A percentile compares a stretch with the other conserved stretches of the same genome.
Evolutionary conservation across 1,140 invertebrate genomes (phyloP).

Genomic region (Tyrophagus putrescentiae): DNA sequence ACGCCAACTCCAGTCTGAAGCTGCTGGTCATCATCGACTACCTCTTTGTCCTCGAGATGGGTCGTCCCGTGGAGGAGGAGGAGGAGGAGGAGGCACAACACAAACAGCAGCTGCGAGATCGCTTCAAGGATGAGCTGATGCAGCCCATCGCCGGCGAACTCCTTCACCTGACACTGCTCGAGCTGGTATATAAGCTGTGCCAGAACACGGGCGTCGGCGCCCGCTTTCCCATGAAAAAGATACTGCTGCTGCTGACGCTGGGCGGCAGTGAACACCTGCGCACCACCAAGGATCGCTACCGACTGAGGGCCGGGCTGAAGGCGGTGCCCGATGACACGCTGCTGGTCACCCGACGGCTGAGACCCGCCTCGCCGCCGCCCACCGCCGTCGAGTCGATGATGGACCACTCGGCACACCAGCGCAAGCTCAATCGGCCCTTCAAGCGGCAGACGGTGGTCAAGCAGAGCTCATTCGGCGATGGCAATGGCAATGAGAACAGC

Average conservation of each 20-base stretch:
- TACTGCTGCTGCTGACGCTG: constrained; percentile 64
- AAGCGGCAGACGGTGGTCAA: constrained; percentile 38
- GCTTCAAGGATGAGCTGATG: constrained; percentile 23
- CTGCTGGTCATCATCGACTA: constrained; percentile 83
- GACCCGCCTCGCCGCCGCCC: constrained; percentile 82
- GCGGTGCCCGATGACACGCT: constrained; percentile 76
- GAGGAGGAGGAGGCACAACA: constrained; percentile 39
- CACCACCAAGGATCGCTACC: constrained; percentile 53
- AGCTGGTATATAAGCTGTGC: constrained; percentile 87
- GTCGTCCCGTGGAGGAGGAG: constrained; percentile 47
- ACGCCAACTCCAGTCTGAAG: too few relatives aligned
- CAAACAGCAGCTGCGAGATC: constrained; percentile 19
- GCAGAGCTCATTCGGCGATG: constrained; percentile 16
- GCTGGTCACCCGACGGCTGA: constrained; percentile 77
- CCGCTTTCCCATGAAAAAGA: constrained; percentile 96
- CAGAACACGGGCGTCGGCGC: constrained; percentile 68
- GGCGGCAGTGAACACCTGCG: constrained; percentile 70
- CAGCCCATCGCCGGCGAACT: constrained; percentile 51
- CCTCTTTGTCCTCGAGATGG: constrained; percentile 74
- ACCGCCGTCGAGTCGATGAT: constrained; percentile 82
- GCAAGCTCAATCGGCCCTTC: constrained; percentile 44
- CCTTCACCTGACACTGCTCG: constrained; percentile 68
- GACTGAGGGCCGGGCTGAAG: constrained; percentile 52
- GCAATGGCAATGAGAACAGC: too few relatives aligned
- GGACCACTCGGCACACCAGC: constrained; percentile 69